Conservation (phyloP, 2,113 vertebrate genomes). For the Pseudopodoces humilis region DNA sequence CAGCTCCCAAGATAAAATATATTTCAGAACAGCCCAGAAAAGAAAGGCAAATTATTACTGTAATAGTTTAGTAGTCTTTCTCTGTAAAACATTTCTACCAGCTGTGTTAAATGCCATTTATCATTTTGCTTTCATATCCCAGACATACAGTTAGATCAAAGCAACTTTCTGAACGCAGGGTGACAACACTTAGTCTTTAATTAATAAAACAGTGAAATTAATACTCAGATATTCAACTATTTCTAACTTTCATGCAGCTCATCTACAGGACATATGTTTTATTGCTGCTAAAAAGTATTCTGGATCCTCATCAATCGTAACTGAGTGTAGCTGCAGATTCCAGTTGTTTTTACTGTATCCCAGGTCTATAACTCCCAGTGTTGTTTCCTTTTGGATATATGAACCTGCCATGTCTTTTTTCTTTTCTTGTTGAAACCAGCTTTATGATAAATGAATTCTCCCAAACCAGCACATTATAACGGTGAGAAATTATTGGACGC, state of each 20-base stretch:
- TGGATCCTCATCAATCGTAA: not conserved
- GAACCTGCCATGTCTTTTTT: not conserved
- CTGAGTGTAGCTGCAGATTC: not conserved
- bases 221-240: not conserved
- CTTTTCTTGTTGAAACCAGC: not conserved
- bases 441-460: not conserved
- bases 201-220: slow-evolving; percentile 5
- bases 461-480: not conserved
- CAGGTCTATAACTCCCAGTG: not conserved
- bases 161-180: not conserved
- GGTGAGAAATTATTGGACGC: not conserved
- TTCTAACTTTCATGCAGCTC: not conserved
- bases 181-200: not conserved
- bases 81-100: not conserved
- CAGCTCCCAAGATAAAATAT: not conserved
- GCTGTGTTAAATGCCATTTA: not conserved
- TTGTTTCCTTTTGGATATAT: not conserved
- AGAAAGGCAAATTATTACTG: not conserved
- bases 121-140: not conserved
- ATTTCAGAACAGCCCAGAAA: not conserved
- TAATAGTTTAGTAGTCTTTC: not conserved
- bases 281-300: not conserved
- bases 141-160: not conserved
- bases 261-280: not conserved
- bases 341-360: not conserved